Conservation (phyloP, 2,113 vertebrate genomes). For the Poicephalus gulielmi region DNA sequence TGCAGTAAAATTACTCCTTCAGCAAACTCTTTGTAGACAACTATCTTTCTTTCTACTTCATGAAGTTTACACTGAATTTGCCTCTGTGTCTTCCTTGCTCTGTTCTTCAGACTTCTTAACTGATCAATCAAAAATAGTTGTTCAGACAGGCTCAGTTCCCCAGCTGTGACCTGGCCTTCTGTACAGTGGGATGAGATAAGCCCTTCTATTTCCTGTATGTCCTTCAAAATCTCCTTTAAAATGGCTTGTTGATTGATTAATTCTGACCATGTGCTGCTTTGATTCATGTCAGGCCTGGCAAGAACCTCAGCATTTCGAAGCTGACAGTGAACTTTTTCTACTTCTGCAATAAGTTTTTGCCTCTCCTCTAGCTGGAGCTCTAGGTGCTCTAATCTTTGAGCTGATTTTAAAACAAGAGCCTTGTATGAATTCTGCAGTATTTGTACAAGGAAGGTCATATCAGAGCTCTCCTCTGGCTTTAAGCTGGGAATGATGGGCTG, state of each 20-base stretch:
- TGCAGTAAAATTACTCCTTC: constrained; percentile 70
- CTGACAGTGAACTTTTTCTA: constrained; percentile 79
- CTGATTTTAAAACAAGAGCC: constrained; percentile 76
- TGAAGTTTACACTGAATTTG: constrained; percentile 73
- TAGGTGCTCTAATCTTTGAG: constrained; percentile 75
- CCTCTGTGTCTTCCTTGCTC: constrained; percentile 71
- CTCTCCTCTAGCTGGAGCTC: constrained; percentile 84
- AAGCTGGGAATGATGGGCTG: constrained; percentile 68
- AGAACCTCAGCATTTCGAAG: constrained; percentile 66
- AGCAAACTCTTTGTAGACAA: constrained; percentile 65
- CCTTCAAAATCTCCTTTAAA: constrained; percentile 73
- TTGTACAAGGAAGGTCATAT: constrained; percentile 73
- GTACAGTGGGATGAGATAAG: constrained; percentile 75
- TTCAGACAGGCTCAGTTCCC: constrained; percentile 82
- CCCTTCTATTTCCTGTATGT: constrained; percentile 73
- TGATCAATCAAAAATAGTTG: constrained; percentile 80
- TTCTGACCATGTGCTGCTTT: constrained; percentile 57
- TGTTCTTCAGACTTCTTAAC: constrained; percentile 78
- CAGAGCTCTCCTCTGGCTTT: constrained; percentile 65
- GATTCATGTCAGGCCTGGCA: constrained; percentile 4
- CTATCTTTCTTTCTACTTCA: constrained; percentile 72
- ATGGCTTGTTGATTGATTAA: constrained; percentile 57
- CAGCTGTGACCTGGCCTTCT: constrained; percentile 70
- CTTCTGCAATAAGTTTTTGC: constrained; percentile 77
- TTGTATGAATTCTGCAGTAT: constrained; percentile 79